Evolutionary conservation across 2,113 vertebrate genomes (phyloP).

Genomic region (Mohoua ochrocephala): DNA sequence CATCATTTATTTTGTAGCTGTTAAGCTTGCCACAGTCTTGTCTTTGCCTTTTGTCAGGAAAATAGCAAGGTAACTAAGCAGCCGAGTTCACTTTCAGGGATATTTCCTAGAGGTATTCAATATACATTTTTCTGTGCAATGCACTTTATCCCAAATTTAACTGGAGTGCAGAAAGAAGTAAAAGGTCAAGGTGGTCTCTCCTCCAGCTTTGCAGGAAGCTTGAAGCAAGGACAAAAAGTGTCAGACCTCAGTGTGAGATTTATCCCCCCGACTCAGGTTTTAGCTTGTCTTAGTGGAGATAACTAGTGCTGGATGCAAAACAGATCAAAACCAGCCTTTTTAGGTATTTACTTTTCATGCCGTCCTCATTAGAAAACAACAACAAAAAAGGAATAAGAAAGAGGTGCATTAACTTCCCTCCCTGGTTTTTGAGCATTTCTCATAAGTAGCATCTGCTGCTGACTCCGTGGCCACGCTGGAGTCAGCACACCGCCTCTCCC

Average conservation of each 20-base stretch:
- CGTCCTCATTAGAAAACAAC: neutral
- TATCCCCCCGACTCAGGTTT: neutral
- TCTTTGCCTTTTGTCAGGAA: neutral
- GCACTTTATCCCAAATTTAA: neutral
- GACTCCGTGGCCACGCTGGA: fast-evolving
- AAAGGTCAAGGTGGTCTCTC: neutral
- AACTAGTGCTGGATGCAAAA: neutral
- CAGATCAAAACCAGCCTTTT: neutral
- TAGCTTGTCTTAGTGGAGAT: neutral
- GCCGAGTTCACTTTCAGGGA: neutral
- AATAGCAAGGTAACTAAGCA: neutral
- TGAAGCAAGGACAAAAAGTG: neutral
- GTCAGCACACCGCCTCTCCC: neutral
- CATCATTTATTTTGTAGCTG: neutral
- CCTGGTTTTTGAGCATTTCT: neutral
- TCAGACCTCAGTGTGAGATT: neutral
- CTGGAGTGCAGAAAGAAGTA: neutral
- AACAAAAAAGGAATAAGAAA: too few species aligned
- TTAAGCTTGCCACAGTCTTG: neutral
- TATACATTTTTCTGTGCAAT: neutral
- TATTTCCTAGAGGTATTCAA: neutral
- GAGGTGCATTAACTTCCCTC: neutral
- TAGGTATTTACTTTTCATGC: neutral
- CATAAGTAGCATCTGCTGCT: neutral
- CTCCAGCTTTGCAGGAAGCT: neutral